phyloP scores from a whole-genome alignment of 1,140 invertebrate genomes.

The Drosophila rhopaloa region DNA sequence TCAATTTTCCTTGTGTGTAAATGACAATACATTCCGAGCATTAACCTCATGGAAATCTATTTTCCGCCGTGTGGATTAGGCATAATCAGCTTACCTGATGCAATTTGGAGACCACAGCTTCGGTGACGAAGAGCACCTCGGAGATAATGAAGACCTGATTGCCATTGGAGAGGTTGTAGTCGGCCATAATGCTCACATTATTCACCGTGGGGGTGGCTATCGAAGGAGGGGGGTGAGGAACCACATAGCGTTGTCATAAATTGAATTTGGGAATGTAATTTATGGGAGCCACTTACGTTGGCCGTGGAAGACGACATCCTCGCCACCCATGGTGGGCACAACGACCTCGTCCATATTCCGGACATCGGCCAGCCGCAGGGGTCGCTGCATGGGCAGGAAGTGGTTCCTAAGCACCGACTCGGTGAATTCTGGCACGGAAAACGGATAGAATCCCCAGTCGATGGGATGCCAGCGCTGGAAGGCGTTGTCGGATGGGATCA shows the following conservation, averaged over 20 bases:
- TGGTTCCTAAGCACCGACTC: constrained; percentile 87
- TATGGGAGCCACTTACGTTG: constrained; percentile 85
- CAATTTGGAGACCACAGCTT: constrained; percentile 86
- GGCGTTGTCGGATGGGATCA: constrained; percentile 88
- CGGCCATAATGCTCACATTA: constrained; percentile 86
- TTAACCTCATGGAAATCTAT: too few relatives aligned
- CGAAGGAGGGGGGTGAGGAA: constrained; percentile 2
- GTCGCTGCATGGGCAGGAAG: constrained; percentile 86
- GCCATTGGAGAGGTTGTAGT: constrained; percentile 86
- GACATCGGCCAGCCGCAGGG: constrained; percentile 86
- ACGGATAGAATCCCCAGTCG: constrained; percentile 89
- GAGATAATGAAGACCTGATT: constrained; percentile 88
- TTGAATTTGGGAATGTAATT: constrained; percentile 24
- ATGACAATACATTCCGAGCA: too few relatives aligned
- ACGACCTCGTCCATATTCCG: constrained; percentile 85
- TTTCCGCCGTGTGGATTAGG: background rate
- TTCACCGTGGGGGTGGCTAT: constrained; percentile 86
- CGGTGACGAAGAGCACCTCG: constrained; percentile 87
- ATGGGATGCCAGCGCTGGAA: constrained; percentile 89
- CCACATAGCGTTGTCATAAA: constrained; percentile 28
- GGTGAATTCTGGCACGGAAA: constrained; percentile 88
- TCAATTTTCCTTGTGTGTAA: too few relatives aligned
- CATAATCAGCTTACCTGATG: constrained; percentile 84
- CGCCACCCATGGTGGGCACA: constrained; percentile 86
- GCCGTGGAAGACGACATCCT: constrained; percentile 86